Base-by-base conservation (phyloP, 2,888 invertebrate genomes). In the Apodemia duryi region DNA sequence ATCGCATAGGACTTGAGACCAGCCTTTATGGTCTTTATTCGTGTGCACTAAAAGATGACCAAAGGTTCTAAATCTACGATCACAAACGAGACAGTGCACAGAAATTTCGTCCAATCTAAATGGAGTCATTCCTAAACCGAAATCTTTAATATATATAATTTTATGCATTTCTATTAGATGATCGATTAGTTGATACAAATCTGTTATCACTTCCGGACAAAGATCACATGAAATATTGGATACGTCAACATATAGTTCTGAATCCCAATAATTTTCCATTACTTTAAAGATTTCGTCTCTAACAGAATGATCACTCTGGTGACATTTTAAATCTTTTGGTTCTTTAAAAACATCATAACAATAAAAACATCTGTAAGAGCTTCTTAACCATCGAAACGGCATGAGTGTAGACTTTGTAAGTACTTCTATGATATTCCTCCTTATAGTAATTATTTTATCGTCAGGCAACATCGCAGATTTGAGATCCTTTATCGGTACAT, bases 321-420 rank as follows among this genome's bases (percentile, higher is more conserved):
- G 81, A 0, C 65, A 65, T 70, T 77, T 79, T n/a, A 82, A 66
- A 21, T 80, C 75, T 66, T 72, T 68, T 0, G 72, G 72, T 5
- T 74, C 70, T 28, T 71, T 69, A 38, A 78, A 80, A 49, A 77
- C 70, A 35, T 78, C 78, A 32, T 77, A 77, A 62, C 83, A 83
- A 63, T 76, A 82, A 63, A 83, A 83, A 51, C 82, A 83, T 69
- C 78, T 68, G 61, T 76, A 82, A 1, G 73, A 71, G 29, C 74
- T 78, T 43, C 74, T 75, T 0, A 78, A 69, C 79, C 80, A 80
- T 46, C 74, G 73, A 66, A 83, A 83, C 0, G 83, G 83, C 69
- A 77, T 74, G 0, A 77, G 67, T 0, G 79, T 79, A 0, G 83
- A 78, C 6, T 78, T 76, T 7, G 74, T 64, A 0, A 86, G 66